A percentile compares a stretch with the other conserved stretches of the same genome.
Conservation (phyloP, 1,140 invertebrate genomes). For the Elysia chlorotica region DNA sequence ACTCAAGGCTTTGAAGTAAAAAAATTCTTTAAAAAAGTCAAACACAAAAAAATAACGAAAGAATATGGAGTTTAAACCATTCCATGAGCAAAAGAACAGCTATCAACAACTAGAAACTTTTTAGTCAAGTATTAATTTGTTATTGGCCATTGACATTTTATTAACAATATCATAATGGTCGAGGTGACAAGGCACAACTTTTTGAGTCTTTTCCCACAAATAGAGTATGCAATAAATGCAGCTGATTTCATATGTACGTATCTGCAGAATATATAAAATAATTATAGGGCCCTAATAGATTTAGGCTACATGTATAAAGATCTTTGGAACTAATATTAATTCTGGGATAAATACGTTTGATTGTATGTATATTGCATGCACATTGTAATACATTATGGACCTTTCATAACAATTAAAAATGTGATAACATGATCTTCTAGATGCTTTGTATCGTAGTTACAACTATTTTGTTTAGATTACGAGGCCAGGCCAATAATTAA, state of each 20-base stretch:
- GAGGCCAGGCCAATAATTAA: too few species aligned
- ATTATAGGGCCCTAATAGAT: not conserved
- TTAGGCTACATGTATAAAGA: not conserved
- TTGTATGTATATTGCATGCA: not conserved
- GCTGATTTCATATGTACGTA: not conserved
- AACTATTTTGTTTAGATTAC: too few species aligned
- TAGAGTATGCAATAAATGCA: not conserved
- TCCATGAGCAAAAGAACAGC: not conserved
- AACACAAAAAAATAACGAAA: not conserved
- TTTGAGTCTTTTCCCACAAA: not conserved
- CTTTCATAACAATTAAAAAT: too few species aligned
- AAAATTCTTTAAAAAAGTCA: not conserved
- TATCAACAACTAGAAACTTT: not conserved
- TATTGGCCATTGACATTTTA: not conserved
- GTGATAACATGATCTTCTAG: too few species aligned
- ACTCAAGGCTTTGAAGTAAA: not conserved
- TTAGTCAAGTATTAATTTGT: not conserved
- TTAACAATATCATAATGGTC: not conserved
- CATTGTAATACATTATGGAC: too few species aligned
- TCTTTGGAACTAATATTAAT: not conserved
- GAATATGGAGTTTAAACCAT: too few species aligned
- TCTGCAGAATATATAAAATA: not conserved
- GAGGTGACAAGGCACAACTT: slow-evolving; percentile 9
- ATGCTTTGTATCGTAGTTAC: too few species aligned
- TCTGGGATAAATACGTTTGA: not conserved